A percentile compares a stretch with the other conserved stretches of the same genome.
Evolutionary conservation across 2,113 vertebrate species (phyloP).

Genomic region (Leptosomus discolor): DNA sequence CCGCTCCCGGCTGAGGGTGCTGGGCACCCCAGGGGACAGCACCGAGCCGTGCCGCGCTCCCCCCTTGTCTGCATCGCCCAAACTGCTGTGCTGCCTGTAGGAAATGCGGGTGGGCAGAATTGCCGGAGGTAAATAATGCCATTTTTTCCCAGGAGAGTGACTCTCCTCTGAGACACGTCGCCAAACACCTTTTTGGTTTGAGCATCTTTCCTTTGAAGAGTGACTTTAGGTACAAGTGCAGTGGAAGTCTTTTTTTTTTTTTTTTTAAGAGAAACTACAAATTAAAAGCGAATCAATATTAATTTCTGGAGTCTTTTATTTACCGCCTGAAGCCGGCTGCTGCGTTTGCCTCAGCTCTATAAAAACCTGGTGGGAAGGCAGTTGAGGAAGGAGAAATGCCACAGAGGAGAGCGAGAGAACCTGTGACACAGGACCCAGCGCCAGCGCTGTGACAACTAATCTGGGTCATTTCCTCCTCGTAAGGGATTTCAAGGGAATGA

Average conservation of each 20-base stretch:
- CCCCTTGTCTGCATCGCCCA: not conserved
- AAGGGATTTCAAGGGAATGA: not conserved
- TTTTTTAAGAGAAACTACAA: not conserved
- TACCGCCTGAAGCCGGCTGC: not conserved
- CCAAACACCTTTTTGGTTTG: not conserved
- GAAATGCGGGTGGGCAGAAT: not conserved
- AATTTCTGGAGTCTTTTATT: not conserved
- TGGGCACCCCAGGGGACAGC: not conserved
- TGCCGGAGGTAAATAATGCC: not conserved
- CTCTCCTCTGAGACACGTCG: not conserved
- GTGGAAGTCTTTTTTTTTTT: not conserved
- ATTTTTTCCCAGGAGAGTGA: not conserved
- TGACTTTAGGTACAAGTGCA: not conserved
- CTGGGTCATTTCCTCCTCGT: not conserved
- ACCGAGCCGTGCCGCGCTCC: not conserved
- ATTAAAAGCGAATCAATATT: not conserved
- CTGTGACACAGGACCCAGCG: not conserved
- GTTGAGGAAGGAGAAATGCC: not conserved
- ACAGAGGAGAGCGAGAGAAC: not conserved
- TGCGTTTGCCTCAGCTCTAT: not conserved
- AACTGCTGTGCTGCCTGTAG: not conserved
- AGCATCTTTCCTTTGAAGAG: not conserved
- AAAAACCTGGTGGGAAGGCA: not conserved
- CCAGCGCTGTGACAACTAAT: not conserved
- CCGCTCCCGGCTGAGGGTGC: accelerated